phyloP scores from a whole-genome alignment of 2,888 invertebrate species.

The Nemotelus pantherinus region DNA sequence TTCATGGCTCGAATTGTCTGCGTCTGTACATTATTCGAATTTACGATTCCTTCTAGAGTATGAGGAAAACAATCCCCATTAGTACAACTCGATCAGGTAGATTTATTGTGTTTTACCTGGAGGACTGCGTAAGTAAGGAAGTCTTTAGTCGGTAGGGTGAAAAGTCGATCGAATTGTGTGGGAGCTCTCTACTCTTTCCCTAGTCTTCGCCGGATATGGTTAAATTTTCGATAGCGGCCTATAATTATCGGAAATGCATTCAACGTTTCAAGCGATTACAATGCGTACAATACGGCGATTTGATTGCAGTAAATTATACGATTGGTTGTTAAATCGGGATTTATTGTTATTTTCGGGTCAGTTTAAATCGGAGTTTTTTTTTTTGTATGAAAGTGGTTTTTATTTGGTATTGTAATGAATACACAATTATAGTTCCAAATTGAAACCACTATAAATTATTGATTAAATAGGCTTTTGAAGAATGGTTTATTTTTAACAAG shows the following conservation, averaged over 20 bases:
- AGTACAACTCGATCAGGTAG: not conserved
- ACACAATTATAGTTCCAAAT: too few relatives aligned
- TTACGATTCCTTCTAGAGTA: too few relatives aligned
- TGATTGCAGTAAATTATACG: constrained; percentile 1
- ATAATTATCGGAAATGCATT: constrained; percentile 25
- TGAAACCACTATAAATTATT: too few relatives aligned
- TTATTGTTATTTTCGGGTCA: too few relatives aligned
- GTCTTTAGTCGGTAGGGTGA: not conserved
- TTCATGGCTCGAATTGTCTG: not conserved
- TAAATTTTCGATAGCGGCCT: constrained; percentile 14
- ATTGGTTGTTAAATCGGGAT: not conserved
- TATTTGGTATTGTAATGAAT: too few relatives aligned
- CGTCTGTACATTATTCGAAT: not conserved
- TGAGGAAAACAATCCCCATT: too few relatives aligned
- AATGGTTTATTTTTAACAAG: too few relatives aligned
- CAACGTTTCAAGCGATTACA: not conserved
- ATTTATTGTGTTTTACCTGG: not conserved
- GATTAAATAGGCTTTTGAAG: too few relatives aligned
- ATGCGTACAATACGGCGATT: constrained; percentile 6
- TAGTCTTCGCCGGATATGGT: constrained; percentile 20
- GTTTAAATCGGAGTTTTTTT: too few relatives aligned
- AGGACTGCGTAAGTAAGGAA: not conserved
- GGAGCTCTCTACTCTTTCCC: constrained; percentile 4
- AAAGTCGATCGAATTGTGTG: constrained; percentile 9
- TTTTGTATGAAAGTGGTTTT: too few relatives aligned